Evolutionary conservation across 1,140 invertebrate genomes (phyloP).

Genomic region (Hormaphis cornu): DNA sequence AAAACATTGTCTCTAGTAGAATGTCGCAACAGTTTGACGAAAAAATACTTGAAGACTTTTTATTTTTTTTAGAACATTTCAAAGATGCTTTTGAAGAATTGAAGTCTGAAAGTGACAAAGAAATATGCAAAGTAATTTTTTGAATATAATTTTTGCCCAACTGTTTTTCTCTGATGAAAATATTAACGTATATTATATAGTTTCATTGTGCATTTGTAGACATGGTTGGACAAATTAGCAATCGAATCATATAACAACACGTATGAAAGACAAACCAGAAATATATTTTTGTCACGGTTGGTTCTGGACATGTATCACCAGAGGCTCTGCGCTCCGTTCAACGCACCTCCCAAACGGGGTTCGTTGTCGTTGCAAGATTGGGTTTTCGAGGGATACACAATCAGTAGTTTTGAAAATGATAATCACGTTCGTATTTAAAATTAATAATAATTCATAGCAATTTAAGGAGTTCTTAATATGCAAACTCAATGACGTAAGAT

Average conservation of each 20-base stretch:
- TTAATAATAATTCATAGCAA: too few relatives aligned
- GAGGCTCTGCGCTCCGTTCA: neutral
- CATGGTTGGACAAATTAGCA: neutral
- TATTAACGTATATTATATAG: too few relatives aligned
- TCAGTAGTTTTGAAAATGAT: too few relatives aligned
- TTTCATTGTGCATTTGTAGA: too few relatives aligned
- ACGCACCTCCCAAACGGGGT: neutral
- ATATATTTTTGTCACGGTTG: conserved; percentile 1
- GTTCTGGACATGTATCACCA: neutral
- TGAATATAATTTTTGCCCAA: too few relatives aligned
- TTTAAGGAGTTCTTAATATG: too few relatives aligned
- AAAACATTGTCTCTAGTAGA: too few relatives aligned
- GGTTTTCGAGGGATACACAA: neutral
- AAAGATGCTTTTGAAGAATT: neutral
- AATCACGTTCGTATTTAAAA: too few relatives aligned
- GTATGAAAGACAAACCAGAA: neutral
- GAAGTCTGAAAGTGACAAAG: neutral
- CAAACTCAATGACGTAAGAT: too few relatives aligned
- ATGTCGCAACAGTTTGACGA: too few relatives aligned
- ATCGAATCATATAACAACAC: neutral
- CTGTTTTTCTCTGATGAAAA: too few relatives aligned
- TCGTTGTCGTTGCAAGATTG: neutral
- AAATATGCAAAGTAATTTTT: conserved; percentile 10
- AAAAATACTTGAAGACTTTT: neutral
- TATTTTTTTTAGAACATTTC: neutral